Conservation (phyloP, 2,888 invertebrate genomes). For the Calameuta idolon region DNA sequence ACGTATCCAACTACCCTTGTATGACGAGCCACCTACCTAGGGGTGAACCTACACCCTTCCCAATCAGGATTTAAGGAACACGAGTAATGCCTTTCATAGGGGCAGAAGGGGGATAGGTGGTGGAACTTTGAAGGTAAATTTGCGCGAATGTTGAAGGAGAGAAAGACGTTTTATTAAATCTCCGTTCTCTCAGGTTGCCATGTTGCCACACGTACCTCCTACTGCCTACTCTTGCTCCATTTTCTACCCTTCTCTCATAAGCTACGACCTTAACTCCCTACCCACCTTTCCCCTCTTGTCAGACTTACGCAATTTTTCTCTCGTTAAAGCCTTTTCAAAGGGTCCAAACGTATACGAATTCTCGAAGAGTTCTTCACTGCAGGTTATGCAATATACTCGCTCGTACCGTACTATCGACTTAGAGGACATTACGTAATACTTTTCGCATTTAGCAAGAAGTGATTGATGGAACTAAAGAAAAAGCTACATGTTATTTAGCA, state of each 20-base stretch:
- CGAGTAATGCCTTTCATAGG: not conserved
- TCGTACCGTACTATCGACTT: not conserved
- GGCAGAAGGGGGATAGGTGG: not conserved
- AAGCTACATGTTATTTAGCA: not conserved
- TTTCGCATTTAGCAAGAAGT: not conserved
- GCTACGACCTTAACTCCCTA: constrained; percentile 5
- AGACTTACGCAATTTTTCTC: not conserved
- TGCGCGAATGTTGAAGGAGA: not conserved
- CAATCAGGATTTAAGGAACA: not conserved
- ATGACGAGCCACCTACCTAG: not conserved
- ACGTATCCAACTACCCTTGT: not conserved
- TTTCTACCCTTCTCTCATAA: not conserved
- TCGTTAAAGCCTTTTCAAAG: constrained; percentile 26
- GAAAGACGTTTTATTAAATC: not conserved
- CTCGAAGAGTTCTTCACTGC: constrained; percentile 26
- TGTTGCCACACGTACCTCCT: not conserved
- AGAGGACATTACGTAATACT: not conserved
- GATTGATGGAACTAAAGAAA: not conserved
- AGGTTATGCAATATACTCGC: constrained; percentile 1
- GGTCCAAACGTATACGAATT: constrained; percentile 38
- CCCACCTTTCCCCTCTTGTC: not conserved
- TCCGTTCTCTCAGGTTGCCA: not conserved
- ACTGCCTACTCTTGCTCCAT: not conserved
- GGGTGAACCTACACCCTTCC: not conserved
- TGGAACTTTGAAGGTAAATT: not conserved